A percentile compares a stretch with the other conserved stretches of the same genome.
phyloP scores from a whole-genome alignment of 2,797 vertebrate genomes.

The Poeciliopsis presidionis region DNA sequence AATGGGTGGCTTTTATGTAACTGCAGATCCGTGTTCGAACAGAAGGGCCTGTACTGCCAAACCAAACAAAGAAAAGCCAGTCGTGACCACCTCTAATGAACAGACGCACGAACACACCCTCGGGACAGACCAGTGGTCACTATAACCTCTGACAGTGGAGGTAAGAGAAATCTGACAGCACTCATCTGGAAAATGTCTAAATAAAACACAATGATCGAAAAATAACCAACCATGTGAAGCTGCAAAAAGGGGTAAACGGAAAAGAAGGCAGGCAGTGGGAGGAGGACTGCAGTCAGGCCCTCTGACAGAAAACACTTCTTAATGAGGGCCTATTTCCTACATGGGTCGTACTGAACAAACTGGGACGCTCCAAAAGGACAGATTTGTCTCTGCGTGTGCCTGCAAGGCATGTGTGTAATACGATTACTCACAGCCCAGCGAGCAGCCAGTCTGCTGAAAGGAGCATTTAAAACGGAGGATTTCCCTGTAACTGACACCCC shows the following conservation, averaged over 20 bases:
- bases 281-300: not conserved
- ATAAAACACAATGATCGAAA: slow-evolving; percentile 27
- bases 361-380: slow-evolving; percentile 38
- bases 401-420: slow-evolving; percentile 60
- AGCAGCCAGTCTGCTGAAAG: slow-evolving; percentile 64
- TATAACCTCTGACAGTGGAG: slow-evolving; percentile 13
- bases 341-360: slow-evolving; percentile 7
- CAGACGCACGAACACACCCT: slow-evolving; percentile 9
- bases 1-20: slow-evolving; percentile 10
- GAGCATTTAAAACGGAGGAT: slow-evolving; percentile 63
- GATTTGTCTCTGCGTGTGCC: slow-evolving; percentile 50
- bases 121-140: slow-evolving; percentile 22
- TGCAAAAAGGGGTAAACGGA: not conserved
- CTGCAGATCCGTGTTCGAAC: slow-evolving; percentile 7
- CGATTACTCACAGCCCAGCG: slow-evolving; percentile 65
- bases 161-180: slow-evolving; percentile 7
- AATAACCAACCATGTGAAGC: slow-evolving; percentile 24
- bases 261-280: not conserved
- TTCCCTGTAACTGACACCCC: slow-evolving; percentile 73
- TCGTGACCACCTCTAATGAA: slow-evolving; percentile 36
- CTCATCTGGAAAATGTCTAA: slow-evolving; percentile 24
- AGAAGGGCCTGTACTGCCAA: slow-evolving; percentile 15
- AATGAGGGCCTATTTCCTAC: slow-evolving; percentile 37
- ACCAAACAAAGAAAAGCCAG: slow-evolving; percentile 29
- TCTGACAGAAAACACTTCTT: slow-evolving; percentile 42